These are phyloP conservation scores for Drosophila melanosoma DNA, from an alignment of 2,888 invertebrate genomes.

Conservation along the genomic window DNA sequence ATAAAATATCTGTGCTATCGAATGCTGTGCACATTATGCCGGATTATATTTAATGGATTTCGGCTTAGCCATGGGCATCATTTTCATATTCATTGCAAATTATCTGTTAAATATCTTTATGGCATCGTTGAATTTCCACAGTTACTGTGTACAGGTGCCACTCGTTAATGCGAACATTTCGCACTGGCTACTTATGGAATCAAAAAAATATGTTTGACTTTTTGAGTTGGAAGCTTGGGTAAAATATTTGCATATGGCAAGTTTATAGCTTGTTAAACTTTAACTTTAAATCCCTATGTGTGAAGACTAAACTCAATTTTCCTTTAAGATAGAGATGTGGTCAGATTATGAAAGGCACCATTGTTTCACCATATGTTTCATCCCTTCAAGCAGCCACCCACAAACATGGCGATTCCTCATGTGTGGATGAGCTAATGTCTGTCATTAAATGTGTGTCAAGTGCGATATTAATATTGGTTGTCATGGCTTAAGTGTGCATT, in stretches of 20 bases:
- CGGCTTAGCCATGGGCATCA: constrained; percentile 24
- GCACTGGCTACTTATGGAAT: background rate
- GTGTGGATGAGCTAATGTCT: constrained; percentile 18
- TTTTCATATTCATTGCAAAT: constrained; percentile 73
- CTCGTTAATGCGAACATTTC: background rate
- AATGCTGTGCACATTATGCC: constrained; percentile 26
- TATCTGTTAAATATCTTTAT: constrained; percentile 68
- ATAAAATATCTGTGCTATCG: constrained; percentile 44
- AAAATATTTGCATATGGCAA: background rate
- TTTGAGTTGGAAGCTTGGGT: background rate
- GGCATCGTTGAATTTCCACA: constrained; percentile 28
- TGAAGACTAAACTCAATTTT: background rate
- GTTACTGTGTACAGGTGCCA: constrained; percentile 26
- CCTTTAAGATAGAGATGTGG: background rate
- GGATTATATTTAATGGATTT: constrained; percentile 41
- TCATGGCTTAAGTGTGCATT: constrained; percentile 71
- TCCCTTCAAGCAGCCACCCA: background rate
- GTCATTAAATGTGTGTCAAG: constrained; percentile 71
- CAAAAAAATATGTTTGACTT: background rate
- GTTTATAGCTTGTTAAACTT: background rate
- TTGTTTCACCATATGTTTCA: constrained; percentile 1
- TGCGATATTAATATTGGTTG: constrained; percentile 70
- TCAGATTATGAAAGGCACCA: background rate
- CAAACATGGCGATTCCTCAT: constrained; percentile 4
- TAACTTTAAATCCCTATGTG: background rate